Evolutionary conservation across 2,113 vertebrate species (phyloP).

Genomic region (Phrynocephalus versicolor): DNA sequence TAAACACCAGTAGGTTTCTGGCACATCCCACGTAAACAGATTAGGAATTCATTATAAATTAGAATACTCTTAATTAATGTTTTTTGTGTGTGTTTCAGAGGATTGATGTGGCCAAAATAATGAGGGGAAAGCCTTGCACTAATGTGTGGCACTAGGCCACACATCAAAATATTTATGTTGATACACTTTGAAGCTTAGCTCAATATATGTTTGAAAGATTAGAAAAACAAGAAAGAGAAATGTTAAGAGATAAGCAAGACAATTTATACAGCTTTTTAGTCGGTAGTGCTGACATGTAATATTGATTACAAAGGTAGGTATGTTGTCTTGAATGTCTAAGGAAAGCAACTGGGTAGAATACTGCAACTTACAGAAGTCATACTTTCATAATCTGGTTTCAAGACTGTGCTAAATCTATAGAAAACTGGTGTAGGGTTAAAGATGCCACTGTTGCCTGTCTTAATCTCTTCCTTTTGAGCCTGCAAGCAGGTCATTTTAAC

Average conservation of each 20-base stretch:
- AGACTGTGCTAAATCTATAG: slow-evolving; percentile 5
- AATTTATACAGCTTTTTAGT: background rate
- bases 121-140: background rate
- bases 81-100: background rate
- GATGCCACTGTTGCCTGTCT: background rate
- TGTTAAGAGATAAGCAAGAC: background rate
- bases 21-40: background rate
- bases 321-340: background rate
- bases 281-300: background rate
- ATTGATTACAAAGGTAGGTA: background rate
- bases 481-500: slow-evolving; percentile 25
- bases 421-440: background rate
- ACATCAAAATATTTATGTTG: background rate
- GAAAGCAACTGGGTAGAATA: slow-evolving; percentile 13
- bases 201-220: background rate
- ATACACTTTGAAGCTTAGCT: background rate
- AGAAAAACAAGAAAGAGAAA: background rate
- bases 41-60: background rate
- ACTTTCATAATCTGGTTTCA: too few relatives aligned
- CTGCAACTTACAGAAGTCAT: slow-evolving; percentile 21
- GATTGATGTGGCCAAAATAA: background rate
- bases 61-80: background rate
- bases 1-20: too few relatives aligned
- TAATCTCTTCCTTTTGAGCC: slow-evolving; percentile 20
- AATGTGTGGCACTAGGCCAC: background rate